Evolutionary conservation across 1,140 invertebrate genomes (phyloP).

Genomic region (Zaprionus vittiger): DNA sequence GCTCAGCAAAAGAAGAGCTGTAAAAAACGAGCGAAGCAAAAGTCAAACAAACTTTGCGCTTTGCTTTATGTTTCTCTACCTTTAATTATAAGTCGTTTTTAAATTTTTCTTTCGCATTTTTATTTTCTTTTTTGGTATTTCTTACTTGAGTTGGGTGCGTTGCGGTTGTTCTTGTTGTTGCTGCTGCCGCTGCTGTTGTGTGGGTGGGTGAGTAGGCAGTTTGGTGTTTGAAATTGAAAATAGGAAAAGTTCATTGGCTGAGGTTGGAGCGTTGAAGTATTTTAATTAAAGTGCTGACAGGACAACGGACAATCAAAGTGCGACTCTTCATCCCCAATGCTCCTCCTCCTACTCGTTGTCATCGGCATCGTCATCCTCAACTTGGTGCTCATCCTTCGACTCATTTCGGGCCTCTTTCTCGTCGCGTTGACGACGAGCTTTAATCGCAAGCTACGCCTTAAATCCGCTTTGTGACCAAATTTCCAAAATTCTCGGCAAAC

Average conservation of each 20-base stretch:
- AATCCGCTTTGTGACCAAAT: constrained; percentile 2
- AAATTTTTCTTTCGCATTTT: constrained; percentile 28
- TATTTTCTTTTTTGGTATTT: background rate
- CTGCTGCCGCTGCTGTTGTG: background rate
- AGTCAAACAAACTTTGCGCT: constrained; percentile 59
- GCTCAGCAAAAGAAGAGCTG: constrained; percentile 25
- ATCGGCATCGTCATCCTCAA: constrained; percentile 3
- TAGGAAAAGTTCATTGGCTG: constrained; percentile 65
- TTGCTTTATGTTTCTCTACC: constrained; percentile 53
- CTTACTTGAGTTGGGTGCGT: constrained; percentile 19
- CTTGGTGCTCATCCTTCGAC: background rate
- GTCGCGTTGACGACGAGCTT: constrained; percentile 1
- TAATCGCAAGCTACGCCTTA: background rate
- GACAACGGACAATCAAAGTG: constrained; percentile 28
- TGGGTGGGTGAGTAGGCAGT: constrained; percentile 39
- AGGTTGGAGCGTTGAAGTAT: constrained; percentile 56
- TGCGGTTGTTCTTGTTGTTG: constrained; percentile 9
- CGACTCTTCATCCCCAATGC: constrained; percentile 8
- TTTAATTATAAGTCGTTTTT: constrained; percentile 74
- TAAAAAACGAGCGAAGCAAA: constrained; percentile 37
- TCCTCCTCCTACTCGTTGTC: background rate
- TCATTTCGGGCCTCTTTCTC: no score
- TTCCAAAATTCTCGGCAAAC: background rate
- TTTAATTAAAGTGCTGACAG: constrained; percentile 71
- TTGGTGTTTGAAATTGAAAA: constrained; percentile 55